Percentiles rank a stretch among this genome's conserved stretches.
Evolutionary conservation across 2,888 invertebrate species (phyloP).

Genomic region (Nipponacmea schrenckii): DNA sequence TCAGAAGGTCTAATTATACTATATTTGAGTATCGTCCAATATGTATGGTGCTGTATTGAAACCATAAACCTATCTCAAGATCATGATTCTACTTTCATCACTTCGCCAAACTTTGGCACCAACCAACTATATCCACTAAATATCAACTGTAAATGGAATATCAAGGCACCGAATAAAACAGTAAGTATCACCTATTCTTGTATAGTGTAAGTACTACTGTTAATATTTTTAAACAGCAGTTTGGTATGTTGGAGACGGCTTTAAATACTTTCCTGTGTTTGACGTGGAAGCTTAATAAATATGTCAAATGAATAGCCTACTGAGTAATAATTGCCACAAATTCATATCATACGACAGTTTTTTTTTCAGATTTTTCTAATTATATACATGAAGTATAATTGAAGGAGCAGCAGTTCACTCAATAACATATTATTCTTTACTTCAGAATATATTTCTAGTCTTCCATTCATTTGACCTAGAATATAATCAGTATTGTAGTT

Average conservation of each 20-base stretch:
- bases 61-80: background rate
- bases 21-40: background rate
- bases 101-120: constrained; percentile 31
- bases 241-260: no score
- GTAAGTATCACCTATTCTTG: background rate
- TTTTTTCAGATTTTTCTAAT: no score
- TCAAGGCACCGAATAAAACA: constrained; percentile 9
- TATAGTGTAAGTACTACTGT: no score
- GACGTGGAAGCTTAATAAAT: no score
- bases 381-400: no score
- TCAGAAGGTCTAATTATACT: background rate
- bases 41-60: background rate
- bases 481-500: constrained; percentile 17
- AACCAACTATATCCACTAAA: constrained; percentile 30
- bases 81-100: constrained; percentile 14
- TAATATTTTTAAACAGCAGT: no score
- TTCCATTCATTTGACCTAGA: constrained; percentile 23
- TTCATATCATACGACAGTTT: no score
- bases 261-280: no score
- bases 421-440: background rate
- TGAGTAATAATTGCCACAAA: no score
- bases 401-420: no score
- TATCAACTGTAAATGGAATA: constrained; percentile 33
- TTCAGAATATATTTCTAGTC: constrained; percentile 15
- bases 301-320: no score